A percentile compares a stretch with the other conserved stretches of the same genome.
Evolutionary conservation across 2,888 invertebrate genomes (phyloP).

Genomic region (Galerucella pusilla): DNA sequence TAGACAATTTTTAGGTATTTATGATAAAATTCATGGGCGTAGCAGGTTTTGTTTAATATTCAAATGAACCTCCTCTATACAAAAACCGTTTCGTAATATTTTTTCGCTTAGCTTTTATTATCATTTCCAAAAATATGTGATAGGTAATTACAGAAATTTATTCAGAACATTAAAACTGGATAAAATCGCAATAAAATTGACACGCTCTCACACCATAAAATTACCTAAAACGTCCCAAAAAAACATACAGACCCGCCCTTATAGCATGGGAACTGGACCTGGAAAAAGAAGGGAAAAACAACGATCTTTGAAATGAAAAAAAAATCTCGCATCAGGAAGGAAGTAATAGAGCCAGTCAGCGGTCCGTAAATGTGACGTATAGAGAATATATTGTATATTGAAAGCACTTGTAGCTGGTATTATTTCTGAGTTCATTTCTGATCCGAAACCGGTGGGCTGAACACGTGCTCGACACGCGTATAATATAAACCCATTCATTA

Average conservation of each 20-base stretch:
- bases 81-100: too few relatives aligned
- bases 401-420: constrained; percentile 62
- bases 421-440: constrained; percentile 64
- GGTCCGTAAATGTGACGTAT: constrained; percentile 54
- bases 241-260: constrained; percentile 14
- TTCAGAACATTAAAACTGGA: constrained; percentile 6
- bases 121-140: too few relatives aligned
- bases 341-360: constrained; percentile 47
- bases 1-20: too few relatives aligned
- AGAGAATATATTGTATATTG: constrained; percentile 44
- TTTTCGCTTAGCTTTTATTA: too few relatives aligned
- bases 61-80: too few relatives aligned
- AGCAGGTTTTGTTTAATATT: too few relatives aligned
- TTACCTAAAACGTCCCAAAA: constrained; percentile 33
- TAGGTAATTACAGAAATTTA: too few relatives aligned
- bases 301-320: constrained; percentile 44
- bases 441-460: constrained; percentile 60
- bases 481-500: constrained; percentile 67
- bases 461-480: constrained; percentile 64
- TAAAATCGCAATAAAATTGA: constrained; percentile 38
- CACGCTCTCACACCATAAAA: constrained; percentile 15
- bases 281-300: constrained; percentile 40
- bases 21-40: too few relatives aligned
- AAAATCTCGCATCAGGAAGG: constrained; percentile 47
- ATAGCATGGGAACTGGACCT: constrained; percentile 40